Conservation (phyloP, 2,797 vertebrate species). For the Anguilla megastoma region DNA sequence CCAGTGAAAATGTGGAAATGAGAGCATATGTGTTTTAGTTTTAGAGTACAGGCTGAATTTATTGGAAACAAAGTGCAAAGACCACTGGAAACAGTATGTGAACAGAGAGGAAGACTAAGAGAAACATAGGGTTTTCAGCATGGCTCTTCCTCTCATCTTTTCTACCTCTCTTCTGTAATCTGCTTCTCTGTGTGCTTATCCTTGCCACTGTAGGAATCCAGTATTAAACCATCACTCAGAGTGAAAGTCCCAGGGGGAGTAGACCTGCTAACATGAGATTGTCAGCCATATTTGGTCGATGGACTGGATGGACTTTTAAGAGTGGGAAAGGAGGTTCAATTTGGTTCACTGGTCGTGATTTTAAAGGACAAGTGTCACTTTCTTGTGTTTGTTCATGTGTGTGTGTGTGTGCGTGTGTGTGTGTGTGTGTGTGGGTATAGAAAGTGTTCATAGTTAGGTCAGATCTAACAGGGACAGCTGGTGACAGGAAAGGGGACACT, state of each 20-base stretch:
- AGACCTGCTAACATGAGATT: background rate
- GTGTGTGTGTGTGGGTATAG: constrained; percentile 34
- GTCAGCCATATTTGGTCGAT: background rate
- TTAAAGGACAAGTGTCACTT: background rate
- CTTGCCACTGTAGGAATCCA: background rate
- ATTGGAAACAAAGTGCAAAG: background rate
- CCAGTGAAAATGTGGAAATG: background rate
- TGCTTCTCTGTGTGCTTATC: background rate
- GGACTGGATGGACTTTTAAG: background rate
- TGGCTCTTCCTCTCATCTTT: background rate
- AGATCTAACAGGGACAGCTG: constrained; percentile 44
- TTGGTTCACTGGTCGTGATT: background rate
- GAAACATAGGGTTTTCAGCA: background rate
- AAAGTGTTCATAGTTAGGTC: constrained; percentile 37
- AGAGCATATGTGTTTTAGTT: background rate
- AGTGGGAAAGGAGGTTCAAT: background rate
- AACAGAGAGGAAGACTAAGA: background rate
- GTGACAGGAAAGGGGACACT: constrained; percentile 41
- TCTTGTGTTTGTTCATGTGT: constrained; percentile 17
- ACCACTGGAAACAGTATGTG: background rate
- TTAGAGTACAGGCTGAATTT: background rate
- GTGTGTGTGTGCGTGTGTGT: constrained; percentile 31
- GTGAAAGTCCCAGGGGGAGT: background rate
- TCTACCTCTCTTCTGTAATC: background rate
- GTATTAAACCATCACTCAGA: background rate